phyloP scores from a whole-genome alignment of 1,140 invertebrate genomes.

The Cydia amplana region DNA sequence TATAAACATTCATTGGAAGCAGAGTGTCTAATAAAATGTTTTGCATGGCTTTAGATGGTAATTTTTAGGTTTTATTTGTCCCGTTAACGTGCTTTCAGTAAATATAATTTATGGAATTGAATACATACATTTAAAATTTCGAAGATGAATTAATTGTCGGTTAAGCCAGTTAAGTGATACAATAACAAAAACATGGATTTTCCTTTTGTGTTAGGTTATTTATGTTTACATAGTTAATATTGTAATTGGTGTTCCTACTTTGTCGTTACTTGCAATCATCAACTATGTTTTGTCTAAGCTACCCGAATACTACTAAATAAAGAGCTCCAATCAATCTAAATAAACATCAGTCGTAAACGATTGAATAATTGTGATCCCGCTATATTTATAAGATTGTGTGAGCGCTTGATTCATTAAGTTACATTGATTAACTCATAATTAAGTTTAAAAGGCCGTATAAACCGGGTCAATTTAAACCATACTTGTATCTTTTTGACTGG shows the following conservation, averaged over 20 bases:
- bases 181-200: background rate
- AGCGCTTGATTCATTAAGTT: slow-evolving; percentile 16
- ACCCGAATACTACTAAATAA: background rate
- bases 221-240: too few species aligned
- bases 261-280: background rate
- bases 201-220: background rate
- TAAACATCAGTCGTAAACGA: background rate
- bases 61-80: slow-evolving; percentile 17
- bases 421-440: slow-evolving; percentile 13
- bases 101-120: slow-evolving; percentile 19
- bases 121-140: background rate
- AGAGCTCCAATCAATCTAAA: background rate
- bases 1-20: slow-evolving; percentile 19
- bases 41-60: background rate
- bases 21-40: slow-evolving; percentile 27
- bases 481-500: slow-evolving; percentile 23
- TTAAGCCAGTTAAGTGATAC: background rate
- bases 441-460: slow-evolving; percentile 11
- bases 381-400: slow-evolving; percentile 16
- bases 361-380: slow-evolving; percentile 5
- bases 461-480: background rate
- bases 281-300: background rate
- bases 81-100: slow-evolving; percentile 19
- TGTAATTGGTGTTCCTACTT: background rate
- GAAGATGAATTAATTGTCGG: background rate